Base-by-base conservation (phyloP, 2,797 vertebrate species). In the Lindbergichthys nudifrons region DNA sequence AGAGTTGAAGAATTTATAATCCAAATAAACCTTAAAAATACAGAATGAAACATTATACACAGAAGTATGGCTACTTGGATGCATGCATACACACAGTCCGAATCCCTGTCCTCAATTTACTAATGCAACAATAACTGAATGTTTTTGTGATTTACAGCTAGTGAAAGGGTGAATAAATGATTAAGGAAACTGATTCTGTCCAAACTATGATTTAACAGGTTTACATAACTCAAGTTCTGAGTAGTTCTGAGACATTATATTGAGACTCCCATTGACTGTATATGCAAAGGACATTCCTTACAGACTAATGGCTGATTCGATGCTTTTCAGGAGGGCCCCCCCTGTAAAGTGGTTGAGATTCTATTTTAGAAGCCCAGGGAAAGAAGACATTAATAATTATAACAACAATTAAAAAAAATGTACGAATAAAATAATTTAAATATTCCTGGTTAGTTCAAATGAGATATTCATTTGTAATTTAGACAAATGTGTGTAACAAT, bases 221-320 rank as follows among this genome's bases (percentile, higher is more conserved):
- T n/a, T 3, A 2, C 12, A 12, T 65, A 7, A 30, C 16, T 50
- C 11, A 36, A 36, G 32, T 36, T 36, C 8, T 36, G 32, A 36
- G 6, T 14, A 3, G 10, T 53, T 19, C 39, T 50, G 5, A 23
- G 13, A 19, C 51, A 46, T 70, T 41, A 43, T n/a, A 39, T 18
- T 5, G 15, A 41, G 53, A 23, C 4, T 36, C 32, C 1, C 1
- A 7, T 36, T 7, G 32, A 36, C 32, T 36, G 32, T 32, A 32
- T 30, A 30, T 32, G 30, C 7, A 32, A 32, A 32, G 30, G 30
- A 32, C 1, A 5, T 30, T 32, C 6, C 26, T 57, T 23, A 45
- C 13, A 70, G 59, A 42, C 16, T 43, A 32, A 59, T 51, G 43
- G 56, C 41, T 52, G 45, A 47, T 60, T 50, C 64, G 32, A 64